Conservation (phyloP, 2,797 vertebrate species). For the Decapterus maruadsi region DNA sequence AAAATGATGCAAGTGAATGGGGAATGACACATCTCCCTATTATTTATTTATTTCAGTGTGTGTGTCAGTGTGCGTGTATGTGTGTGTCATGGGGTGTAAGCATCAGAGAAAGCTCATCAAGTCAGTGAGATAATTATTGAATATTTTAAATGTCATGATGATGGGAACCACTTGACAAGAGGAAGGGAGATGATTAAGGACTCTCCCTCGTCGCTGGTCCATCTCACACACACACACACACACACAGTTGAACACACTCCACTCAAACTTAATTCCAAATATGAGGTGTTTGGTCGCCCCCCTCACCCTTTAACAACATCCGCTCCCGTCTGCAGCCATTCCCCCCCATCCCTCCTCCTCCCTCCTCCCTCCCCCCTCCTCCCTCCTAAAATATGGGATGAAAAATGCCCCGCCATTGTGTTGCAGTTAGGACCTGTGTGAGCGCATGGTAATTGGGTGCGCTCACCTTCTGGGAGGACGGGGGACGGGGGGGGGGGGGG, state of each 20-base stretch:
- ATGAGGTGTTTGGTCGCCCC: slow-evolving; percentile 40
- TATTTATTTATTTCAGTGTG: slow-evolving; percentile 73
- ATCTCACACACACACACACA: slow-evolving; percentile 14
- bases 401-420: slow-evolving; percentile 84
- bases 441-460: slow-evolving; percentile 77
- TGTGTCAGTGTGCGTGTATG: slow-evolving; percentile 1
- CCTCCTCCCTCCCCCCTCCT: slow-evolving; percentile 39
- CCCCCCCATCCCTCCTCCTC: slow-evolving; percentile 20
- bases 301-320: slow-evolving; percentile 70
- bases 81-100: slow-evolving; percentile 39
- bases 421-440: slow-evolving; percentile 81
- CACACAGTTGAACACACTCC: not conserved
- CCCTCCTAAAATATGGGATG: slow-evolving; percentile 79
- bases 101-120: slow-evolving; percentile 84
- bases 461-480: slow-evolving; percentile 71
- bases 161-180: slow-evolving; percentile 86
- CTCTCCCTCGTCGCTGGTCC: slow-evolving; percentile 72
- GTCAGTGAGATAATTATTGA: slow-evolving; percentile 88
- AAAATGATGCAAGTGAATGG: slow-evolving; percentile 65
- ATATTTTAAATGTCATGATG: slow-evolving; percentile 91
- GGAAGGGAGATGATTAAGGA: slow-evolving; percentile 85
- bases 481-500: not conserved
- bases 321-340: slow-evolving; percentile 68
- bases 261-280: slow-evolving; percentile 86
- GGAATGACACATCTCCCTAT: slow-evolving; percentile 42